Base-by-base conservation (phyloP, 2,113 vertebrate species). In the Otolemur garnettii region DNA sequence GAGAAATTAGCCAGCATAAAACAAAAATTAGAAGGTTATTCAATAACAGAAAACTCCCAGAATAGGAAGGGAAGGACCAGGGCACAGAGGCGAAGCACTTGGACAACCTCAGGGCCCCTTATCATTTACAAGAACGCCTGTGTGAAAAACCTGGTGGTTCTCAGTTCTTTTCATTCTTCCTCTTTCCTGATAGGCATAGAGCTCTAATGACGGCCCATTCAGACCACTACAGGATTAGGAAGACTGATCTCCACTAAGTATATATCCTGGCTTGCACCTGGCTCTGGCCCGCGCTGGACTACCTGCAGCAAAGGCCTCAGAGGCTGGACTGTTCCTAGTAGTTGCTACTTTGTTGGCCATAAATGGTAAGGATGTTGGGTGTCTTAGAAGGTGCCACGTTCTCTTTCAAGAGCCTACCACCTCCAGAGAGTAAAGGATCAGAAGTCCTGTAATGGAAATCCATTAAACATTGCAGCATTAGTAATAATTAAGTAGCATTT, bases 401-500 rank as follows among this genome's bases (percentile, higher is more conserved):
- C 57, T 42, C 50, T 85, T 93, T 42, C 69, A 90, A 96, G 55
- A 84, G 71, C 19, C 71, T 35, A 42, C 59, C 79, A 80, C 66
- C 75, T 68, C 90, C 68, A 84, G 83, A 92, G 72, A 90, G 50
- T 28, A 91, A 89, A 95, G 66, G 88, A 93, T 78, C 81, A 84
- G 66, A 77, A 91, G n/a, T 72, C 50, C 68, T 42, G 55, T 90
- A 87, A 87, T 84, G 28, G 89, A 93, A 42, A 85, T 13, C 80
- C 71, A 94, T 89, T 95, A 92, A 87, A 77, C 42, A 28, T 59
- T 95, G 45, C 60, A 53, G 33, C 50, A n/a, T 84, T 94, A 60
- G 38, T 74, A 81, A 94, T 92, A 96, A 95, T 96, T 97, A 96
- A 93, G 72, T 53, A 69, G 57, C 4, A 0, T 87, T 96, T 97